Evolutionary conservation across 2,113 vertebrate genomes (phyloP).

Genomic region (Microtus oregoni): DNA sequence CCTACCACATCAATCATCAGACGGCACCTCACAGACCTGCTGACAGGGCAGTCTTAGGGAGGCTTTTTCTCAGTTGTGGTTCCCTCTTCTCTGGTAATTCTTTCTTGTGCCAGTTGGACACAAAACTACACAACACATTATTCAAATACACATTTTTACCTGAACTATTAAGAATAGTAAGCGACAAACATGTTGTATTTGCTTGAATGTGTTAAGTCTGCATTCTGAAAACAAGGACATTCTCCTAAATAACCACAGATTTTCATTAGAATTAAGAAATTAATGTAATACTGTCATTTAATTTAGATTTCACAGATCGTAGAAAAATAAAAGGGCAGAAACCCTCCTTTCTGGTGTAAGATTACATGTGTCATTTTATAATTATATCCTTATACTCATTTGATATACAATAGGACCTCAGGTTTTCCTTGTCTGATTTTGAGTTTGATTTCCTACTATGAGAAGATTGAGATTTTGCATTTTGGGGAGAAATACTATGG

Average conservation of each 20-base stretch:
- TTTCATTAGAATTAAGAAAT: background rate
- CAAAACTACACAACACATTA: background rate
- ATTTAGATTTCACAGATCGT: constrained; percentile 43
- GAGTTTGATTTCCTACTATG: background rate
- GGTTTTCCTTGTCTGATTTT: constrained; percentile 37
- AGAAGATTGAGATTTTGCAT: constrained; percentile 34
- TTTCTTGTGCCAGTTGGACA: background rate
- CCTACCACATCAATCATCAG: background rate
- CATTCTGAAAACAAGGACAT: constrained; percentile 19
- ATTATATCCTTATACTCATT: constrained; percentile 9
- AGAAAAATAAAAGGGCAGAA: background rate
- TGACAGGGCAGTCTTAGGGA: background rate
- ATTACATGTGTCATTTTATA: background rate
- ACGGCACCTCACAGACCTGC: background rate
- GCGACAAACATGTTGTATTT: background rate
- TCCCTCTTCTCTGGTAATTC: background rate
- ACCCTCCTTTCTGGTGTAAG: background rate
- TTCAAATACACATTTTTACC: background rate
- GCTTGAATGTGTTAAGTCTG: background rate
- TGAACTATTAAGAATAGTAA: constrained; percentile 11
- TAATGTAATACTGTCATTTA: background rate
- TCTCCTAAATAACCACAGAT: background rate
- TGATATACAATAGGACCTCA: background rate
- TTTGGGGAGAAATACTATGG: background rate
- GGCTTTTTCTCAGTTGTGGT: background rate